Evolutionary conservation across 2,888 invertebrate species (phyloP), one percentile per base, ranked within the genome.

Genomic region (Sarcophaga carnaria): DNA sequence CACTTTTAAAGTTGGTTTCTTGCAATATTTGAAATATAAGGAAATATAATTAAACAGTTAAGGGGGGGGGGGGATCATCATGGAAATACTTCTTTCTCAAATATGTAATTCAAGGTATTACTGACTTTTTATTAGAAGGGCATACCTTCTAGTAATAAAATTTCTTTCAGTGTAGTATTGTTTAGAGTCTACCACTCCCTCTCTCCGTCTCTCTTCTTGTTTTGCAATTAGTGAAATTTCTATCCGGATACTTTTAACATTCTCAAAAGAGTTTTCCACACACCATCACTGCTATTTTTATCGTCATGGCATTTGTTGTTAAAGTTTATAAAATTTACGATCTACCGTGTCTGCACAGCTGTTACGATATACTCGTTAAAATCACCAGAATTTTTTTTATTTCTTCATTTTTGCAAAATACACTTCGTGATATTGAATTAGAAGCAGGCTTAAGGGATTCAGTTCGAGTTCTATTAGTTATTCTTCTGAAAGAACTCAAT

Each of bases 291-390:
- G 64, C 22, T 60, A 80, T 72, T 72, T 71, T 80, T 71, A 62
- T 47, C 22, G 54, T n/a, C 27, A 3, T 72, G 20, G 75, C 54
- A 27, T 54, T 54, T 54, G 74, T 62, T 27, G 74, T 67, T 74
- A 62, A 67, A 80, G 67, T 80, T 74, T 25, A 66, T 17, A 60
- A 72, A 74, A 74, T 80, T 74, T 80, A 80, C 74, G 27, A 62
- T 74, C 27, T 74, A 47, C 45, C 27, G 60, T 80, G 60, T 66
- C 59, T 45, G 12, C 59, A 49, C 20, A 66, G 76, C 14, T 59
- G 67, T 67, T 76, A 17, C 54, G 20, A 66, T 66, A 27, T 67
- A 45, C 67, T 60, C 60, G n/a, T 62, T 59, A 60, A 69, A 78
- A 54, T 20, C 45, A 59, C 22, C n/a, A 22, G 25, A 4, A 17